These are phyloP conservation scores for Eucriotettix oculatus DNA, from an alignment of 2,888 invertebrate genomes.

Conservation along the genomic window DNA sequence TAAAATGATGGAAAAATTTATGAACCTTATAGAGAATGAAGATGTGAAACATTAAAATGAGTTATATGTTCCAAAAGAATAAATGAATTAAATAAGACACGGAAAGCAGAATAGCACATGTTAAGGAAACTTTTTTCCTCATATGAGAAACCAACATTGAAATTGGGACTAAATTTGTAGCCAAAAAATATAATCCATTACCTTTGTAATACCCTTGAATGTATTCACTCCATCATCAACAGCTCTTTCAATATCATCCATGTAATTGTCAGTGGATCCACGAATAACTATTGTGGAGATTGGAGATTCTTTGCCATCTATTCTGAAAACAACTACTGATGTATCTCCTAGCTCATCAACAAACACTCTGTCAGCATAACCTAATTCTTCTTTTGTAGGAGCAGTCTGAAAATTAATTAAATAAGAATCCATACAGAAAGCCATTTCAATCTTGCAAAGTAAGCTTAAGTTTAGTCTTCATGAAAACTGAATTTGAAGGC, in stretches of 20 bases:
- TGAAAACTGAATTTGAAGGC: too few species aligned
- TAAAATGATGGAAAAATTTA: too few species aligned
- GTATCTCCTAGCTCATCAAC: constrained; percentile 95
- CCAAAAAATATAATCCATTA: constrained; percentile 16
- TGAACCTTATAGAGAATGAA: too few species aligned
- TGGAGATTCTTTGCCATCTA: constrained; percentile 65
- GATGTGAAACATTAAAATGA: too few species aligned
- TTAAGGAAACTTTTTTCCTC: too few species aligned
- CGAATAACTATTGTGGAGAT: constrained; percentile 89
- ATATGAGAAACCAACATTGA: too few species aligned
- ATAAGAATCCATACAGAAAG: too few species aligned
- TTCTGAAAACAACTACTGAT: constrained; percentile 80
- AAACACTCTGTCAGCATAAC: constrained; percentile 74
- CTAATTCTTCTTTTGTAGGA: constrained; percentile 79
- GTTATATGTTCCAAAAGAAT: too few species aligned
- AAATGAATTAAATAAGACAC: neutral
- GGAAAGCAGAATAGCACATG: too few species aligned
- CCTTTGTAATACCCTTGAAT: constrained; percentile 78
- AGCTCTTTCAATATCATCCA: constrained; percentile 97
- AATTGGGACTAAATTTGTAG: neutral
- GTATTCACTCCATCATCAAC: constrained; percentile 98
- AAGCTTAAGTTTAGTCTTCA: too few species aligned
- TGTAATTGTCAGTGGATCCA: constrained; percentile 92
- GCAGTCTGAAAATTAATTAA: constrained; percentile 29
- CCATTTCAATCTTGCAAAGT: too few species aligned